A percentile compares a stretch with the other conserved stretches of the same genome.
Conservation (phyloP, 2,888 invertebrate genomes). For the Drosophila anomalata region DNA sequence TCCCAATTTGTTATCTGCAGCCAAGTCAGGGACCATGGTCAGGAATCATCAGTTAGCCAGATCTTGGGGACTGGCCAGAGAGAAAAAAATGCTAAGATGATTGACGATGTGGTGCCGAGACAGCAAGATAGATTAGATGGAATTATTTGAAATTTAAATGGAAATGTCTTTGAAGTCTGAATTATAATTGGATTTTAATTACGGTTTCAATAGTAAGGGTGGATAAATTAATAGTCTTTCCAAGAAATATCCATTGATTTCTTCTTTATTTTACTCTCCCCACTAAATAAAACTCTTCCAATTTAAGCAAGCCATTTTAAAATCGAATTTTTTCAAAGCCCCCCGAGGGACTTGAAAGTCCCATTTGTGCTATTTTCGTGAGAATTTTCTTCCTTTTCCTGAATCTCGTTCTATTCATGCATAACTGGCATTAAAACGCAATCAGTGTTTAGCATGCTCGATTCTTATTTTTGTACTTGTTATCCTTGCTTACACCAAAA, state of each 20-base stretch:
- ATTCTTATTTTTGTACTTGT: slow-evolving; percentile 42
- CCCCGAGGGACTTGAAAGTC: not conserved
- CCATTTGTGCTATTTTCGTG: not conserved
- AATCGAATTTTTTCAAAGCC: not conserved
- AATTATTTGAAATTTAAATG: slow-evolving; percentile 32
- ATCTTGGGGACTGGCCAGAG: slow-evolving; percentile 15
- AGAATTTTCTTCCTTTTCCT: not conserved
- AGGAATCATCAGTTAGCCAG: slow-evolving; percentile 39
- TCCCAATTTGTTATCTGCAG: slow-evolving; percentile 69
- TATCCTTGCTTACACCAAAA: slow-evolving; percentile 61
- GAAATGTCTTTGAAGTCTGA: not conserved
- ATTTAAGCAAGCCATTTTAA: not conserved
- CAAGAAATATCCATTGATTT: not conserved
- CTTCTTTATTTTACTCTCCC: too few relatives aligned
- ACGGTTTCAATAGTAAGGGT: not conserved
- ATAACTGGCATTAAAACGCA: slow-evolving; percentile 75
- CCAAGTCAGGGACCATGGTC: slow-evolving; percentile 46
- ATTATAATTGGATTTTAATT: not conserved
- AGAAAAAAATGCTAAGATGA: slow-evolving; percentile 19
- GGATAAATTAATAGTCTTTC: not conserved
- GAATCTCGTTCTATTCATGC: slow-evolving; percentile 47
- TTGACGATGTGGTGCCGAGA: slow-evolving; percentile 31
- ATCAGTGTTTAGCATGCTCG: slow-evolving; percentile 68
- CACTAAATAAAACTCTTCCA: not conserved
- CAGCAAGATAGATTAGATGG: slow-evolving; percentile 34